These are phyloP conservation scores for Onychomys arenicola DNA, from an alignment of 2,797 vertebrate genomes.

Conservation along the genomic window DNA sequence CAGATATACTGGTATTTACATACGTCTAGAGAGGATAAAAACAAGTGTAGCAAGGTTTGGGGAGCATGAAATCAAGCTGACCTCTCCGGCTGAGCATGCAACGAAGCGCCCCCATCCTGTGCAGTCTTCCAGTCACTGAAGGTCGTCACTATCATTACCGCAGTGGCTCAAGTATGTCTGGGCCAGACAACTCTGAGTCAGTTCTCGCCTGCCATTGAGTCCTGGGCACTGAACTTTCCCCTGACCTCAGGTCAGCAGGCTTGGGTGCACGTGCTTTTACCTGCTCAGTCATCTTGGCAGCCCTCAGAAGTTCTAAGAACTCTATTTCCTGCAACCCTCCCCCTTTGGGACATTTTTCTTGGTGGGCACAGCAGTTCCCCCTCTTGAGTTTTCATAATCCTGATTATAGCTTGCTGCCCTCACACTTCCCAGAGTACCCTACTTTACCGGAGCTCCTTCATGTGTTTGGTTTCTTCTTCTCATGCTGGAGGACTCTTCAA, in stretches of 20 bases:
- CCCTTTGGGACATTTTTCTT: conserved; percentile 24
- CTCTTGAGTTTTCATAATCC: not conserved
- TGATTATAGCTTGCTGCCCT: not conserved
- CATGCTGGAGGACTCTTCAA: not conserved
- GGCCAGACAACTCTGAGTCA: not conserved
- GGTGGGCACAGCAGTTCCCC: not conserved
- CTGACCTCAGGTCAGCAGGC: not conserved
- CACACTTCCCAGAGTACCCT: not conserved
- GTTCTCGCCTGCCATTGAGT: not conserved
- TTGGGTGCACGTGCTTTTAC: not conserved
- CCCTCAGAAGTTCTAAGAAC: not conserved
- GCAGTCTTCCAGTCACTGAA: not conserved
- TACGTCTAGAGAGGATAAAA: not conserved
- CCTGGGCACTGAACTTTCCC: not conserved
- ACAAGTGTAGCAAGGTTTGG: not conserved
- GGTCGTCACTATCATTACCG: not conserved
- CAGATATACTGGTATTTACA: not conserved
- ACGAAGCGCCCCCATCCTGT: too few species aligned
- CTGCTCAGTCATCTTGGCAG: not conserved
- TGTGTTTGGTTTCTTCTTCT: conserved; percentile 9
- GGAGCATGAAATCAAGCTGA: not conserved
- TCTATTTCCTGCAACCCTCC: not conserved
- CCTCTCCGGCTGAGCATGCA: not conserved
- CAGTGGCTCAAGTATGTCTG: not conserved
- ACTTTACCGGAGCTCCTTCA: conserved; percentile 26